Evolutionary conservation across 2,888 invertebrate species (phyloP).

Genomic region (Zaprionus lineosus): DNA sequence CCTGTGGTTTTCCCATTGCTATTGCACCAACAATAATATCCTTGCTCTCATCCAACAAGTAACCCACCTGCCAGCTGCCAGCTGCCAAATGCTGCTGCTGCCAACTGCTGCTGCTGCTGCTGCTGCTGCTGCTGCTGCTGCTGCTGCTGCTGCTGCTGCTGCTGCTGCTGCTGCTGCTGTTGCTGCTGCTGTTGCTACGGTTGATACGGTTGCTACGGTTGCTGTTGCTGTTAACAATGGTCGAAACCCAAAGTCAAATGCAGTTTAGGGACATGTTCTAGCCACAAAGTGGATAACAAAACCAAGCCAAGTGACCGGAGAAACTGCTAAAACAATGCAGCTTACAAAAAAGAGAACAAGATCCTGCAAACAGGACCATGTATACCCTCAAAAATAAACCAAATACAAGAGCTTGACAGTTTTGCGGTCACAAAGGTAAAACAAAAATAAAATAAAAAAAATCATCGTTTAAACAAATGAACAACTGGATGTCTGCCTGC

Average conservation of each 20-base stretch:
- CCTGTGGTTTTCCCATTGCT: slow-evolving; percentile 17
- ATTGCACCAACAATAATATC: slow-evolving; percentile 22
- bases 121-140: too few relatives aligned
- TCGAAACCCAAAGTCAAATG: slow-evolving; percentile 49
- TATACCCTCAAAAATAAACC: neutral
- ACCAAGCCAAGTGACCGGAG: slow-evolving; percentile 35
- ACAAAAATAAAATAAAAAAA: too few relatives aligned
- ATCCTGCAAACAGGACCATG: slow-evolving; percentile 5
- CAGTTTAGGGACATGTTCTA: slow-evolving; percentile 42
- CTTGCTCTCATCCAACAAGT: neutral
- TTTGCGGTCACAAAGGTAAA: too few relatives aligned
- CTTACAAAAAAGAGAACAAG: neutral
- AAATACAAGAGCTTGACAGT: too few relatives aligned
- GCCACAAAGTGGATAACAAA: slow-evolving; percentile 41
- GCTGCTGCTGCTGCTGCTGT: too few relatives aligned
- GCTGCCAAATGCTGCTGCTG: neutral
- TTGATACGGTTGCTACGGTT: too few relatives aligned
- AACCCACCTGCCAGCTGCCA: neutral
- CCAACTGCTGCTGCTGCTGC: too few relatives aligned
- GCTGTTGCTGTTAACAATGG: slow-evolving; percentile 35
- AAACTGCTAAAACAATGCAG: slow-evolving; percentile 12
- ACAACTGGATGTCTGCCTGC: too few relatives aligned
- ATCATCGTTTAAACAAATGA: too few relatives aligned
- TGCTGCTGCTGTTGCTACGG: too few relatives aligned
- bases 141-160: too few relatives aligned